Evolutionary conservation across 2,888 invertebrate species (phyloP).

Genomic region (Sphinx pinastri): DNA sequence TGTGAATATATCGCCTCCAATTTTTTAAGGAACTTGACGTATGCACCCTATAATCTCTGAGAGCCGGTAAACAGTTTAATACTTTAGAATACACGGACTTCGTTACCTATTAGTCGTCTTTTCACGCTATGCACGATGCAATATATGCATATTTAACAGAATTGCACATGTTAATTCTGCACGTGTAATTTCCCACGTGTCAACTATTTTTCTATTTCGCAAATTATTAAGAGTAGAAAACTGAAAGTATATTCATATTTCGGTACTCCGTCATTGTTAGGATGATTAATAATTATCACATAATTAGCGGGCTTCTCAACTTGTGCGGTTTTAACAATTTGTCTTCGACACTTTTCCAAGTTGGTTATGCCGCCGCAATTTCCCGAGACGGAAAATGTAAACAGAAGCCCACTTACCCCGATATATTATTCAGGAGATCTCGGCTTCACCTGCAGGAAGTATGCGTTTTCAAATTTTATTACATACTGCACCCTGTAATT

Average conservation of each 20-base stretch:
- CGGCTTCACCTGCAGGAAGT: conserved; percentile 15
- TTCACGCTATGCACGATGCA: not conserved
- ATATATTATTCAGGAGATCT: conserved; percentile 21
- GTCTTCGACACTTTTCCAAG: conserved; percentile 2
- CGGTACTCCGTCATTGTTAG: not conserved
- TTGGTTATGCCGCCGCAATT: conserved; percentile 17
- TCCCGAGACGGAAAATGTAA: not conserved
- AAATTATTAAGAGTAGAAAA: no score
- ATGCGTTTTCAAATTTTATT: conserved; percentile 12
- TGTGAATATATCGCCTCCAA: not conserved
- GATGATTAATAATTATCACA: not conserved
- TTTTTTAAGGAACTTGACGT: not conserved
- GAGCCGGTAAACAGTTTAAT: not conserved
- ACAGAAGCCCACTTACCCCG: conserved; percentile 1
- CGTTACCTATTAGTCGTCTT: not conserved
- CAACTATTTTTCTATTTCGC: no score
- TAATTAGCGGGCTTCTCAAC: not conserved
- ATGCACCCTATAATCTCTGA: not conserved
- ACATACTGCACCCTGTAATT: not conserved
- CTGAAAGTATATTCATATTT: not conserved
- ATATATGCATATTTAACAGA: no score
- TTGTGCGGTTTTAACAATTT: conserved; percentile 13
- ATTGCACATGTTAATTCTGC: no score
- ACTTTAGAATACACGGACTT: not conserved
- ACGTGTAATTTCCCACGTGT: no score